These are phyloP conservation scores for Rhinichthys osculus DNA, from an alignment of 2,797 vertebrate genomes.

Conservation along the genomic window DNA sequence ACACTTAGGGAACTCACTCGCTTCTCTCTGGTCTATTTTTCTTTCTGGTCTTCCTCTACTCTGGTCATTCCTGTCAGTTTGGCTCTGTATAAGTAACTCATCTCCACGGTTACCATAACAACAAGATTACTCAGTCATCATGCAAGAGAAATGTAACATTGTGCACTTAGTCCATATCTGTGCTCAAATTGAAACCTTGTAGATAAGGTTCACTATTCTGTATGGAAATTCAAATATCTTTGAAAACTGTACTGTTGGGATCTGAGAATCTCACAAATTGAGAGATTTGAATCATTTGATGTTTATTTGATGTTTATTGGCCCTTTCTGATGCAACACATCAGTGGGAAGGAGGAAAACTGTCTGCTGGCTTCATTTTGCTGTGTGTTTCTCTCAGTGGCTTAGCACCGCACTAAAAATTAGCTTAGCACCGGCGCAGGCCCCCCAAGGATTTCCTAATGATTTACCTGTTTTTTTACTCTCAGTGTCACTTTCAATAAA, in stretches of 20 bases:
- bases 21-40: background rate
- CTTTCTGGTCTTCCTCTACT: background rate
- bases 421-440: too few species aligned
- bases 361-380: background rate
- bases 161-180: background rate
- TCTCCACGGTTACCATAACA: constrained; percentile 52
- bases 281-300: background rate
- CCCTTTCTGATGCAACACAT: constrained; percentile 5
- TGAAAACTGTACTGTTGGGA: background rate
- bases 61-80: constrained; percentile 1
- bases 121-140: constrained; percentile 48
- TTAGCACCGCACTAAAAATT: too few species aligned
- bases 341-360: background rate
- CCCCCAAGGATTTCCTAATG: too few species aligned
- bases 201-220: background rate
- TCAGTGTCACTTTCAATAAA: too few species aligned
- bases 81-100: background rate
- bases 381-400: background rate
- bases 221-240: background rate
- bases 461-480: too few species aligned
- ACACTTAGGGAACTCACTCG: constrained; percentile 20
- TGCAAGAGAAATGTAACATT: constrained; percentile 27
- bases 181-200: background rate
- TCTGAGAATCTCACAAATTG: background rate
- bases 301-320: background rate